phyloP scores from a whole-genome alignment of 35 echinoderm and acorn worm genomes.

The Heliocidaris erythrogramma region DNA sequence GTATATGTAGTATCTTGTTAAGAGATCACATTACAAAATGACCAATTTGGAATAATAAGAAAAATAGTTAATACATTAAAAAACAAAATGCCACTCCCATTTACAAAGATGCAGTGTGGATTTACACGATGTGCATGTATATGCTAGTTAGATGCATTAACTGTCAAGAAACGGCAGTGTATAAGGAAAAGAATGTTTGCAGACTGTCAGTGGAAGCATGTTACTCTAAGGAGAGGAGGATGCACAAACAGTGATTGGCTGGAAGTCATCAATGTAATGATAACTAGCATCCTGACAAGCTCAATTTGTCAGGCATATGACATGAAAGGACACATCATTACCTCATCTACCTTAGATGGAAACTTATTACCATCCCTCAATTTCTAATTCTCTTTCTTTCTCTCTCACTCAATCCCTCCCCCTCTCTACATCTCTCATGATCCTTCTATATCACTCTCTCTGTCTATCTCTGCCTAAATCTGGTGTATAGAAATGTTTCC shows the following conservation, averaged over 20 bases:
- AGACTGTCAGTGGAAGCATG: background rate
- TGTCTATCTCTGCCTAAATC: no score
- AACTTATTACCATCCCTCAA: background rate
- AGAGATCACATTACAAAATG: no score
- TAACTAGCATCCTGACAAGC: constrained; percentile 9
- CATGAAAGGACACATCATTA: constrained; percentile 2
- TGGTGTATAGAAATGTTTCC: no score
- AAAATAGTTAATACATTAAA: no score
- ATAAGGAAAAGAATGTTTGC: background rate
- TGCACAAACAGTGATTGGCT: constrained; percentile 10
- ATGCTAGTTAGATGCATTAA: background rate
- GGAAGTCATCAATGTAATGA: constrained; percentile 9
- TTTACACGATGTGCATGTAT: background rate
- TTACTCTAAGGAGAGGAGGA: background rate
- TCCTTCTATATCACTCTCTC: no score
- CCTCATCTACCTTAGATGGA: background rate
- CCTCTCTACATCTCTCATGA: no score
- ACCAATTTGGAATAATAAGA: no score
- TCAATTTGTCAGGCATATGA: constrained; percentile 3
- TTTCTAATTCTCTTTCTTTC: background rate
- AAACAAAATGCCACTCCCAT: no score
- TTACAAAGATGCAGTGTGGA: no score
- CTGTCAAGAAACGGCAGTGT: background rate
- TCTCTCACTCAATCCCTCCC: no score
- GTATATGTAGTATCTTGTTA: no score